Conservation (phyloP, 1,140 invertebrate genomes). For the Pseudachorutes palmiensis region DNA sequence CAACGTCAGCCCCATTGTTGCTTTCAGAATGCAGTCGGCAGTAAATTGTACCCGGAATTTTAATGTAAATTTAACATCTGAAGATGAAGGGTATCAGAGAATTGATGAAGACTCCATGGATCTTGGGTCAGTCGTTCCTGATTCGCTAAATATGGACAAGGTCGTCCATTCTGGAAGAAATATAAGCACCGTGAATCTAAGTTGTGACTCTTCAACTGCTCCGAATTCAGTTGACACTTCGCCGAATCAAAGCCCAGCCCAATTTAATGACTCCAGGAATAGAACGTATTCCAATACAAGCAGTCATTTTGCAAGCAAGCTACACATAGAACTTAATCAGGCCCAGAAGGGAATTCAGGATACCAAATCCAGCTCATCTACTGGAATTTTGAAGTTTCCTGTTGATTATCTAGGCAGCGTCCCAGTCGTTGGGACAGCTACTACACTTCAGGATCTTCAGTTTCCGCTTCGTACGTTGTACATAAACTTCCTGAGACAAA, state of each 20-base stretch:
- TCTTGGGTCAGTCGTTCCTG: background rate
- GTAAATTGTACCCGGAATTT: too few relatives aligned
- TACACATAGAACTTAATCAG: too few relatives aligned
- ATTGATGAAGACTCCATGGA: background rate
- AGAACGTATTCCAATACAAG: background rate
- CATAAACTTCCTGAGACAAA: slow-evolving; percentile 52
- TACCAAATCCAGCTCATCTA: background rate
- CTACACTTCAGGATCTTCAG: slow-evolving; percentile 70
- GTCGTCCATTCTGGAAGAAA: background rate
- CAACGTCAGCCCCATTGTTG: background rate
- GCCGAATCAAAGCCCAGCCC: background rate
- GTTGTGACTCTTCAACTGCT: background rate
- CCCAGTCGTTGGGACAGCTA: slow-evolving; percentile 64
- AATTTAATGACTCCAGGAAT: too few relatives aligned
- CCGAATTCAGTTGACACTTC: background rate
- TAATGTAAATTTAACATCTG: background rate
- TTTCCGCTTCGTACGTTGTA: slow-evolving; percentile 70
- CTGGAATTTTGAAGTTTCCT: slow-evolving; percentile 47
- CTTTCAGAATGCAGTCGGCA: too few relatives aligned
- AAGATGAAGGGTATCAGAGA: slow-evolving; percentile 10
- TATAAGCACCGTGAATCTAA: background rate
- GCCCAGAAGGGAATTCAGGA: too few relatives aligned
- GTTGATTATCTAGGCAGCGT: slow-evolving; percentile 76
- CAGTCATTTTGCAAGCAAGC: background rate
- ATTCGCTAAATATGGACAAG: slow-evolving; percentile 9